These are phyloP conservation scores for Oncorhynchus masou DNA, from an alignment of 2,113 vertebrate genomes.

Conservation along the genomic window DNA sequence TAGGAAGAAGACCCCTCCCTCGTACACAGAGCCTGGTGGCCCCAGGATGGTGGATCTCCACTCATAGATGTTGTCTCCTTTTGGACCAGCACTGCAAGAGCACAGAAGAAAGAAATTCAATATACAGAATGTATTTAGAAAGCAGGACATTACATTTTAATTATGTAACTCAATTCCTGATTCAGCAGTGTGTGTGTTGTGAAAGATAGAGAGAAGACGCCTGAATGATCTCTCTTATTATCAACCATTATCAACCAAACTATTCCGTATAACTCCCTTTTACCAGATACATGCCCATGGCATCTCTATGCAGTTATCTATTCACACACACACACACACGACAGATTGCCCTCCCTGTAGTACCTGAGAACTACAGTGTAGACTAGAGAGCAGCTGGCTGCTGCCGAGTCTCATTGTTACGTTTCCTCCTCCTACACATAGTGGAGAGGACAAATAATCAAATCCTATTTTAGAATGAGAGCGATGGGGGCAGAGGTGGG, in stretches of 20 bases:
- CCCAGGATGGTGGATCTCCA: constrained; percentile 98
- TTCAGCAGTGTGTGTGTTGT: constrained; percentile 5
- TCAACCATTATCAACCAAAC: constrained; percentile 44
- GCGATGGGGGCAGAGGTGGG: too few species aligned
- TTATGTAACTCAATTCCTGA: constrained; percentile 23
- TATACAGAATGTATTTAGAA: neutral
- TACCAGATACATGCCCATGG: constrained; percentile 8
- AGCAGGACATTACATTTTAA: constrained; percentile 9
- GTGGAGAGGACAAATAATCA: constrained; percentile 48
- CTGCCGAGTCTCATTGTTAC: constrained; percentile 37
- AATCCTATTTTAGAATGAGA: constrained; percentile 46
- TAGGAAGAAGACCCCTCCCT: constrained; percentile 97
- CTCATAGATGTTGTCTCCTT: constrained; percentile 98
- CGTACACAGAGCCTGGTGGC: constrained; percentile 95
- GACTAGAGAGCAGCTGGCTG: constrained; percentile 43
- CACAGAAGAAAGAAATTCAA: constrained; percentile 24
- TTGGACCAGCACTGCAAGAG: constrained; percentile 85
- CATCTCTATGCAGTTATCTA: neutral
- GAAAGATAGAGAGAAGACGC: neutral
- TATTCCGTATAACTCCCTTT: constrained; percentile 11
- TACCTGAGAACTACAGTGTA: constrained; percentile 29
- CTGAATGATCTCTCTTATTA: constrained; percentile 27
- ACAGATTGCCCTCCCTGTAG: constrained; percentile 26
- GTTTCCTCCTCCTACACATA: constrained; percentile 22
- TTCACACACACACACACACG: constrained; percentile 1